phyloP scores from a whole-genome alignment of 1,140 invertebrate genomes.

The Drosophila sp. region DNA sequence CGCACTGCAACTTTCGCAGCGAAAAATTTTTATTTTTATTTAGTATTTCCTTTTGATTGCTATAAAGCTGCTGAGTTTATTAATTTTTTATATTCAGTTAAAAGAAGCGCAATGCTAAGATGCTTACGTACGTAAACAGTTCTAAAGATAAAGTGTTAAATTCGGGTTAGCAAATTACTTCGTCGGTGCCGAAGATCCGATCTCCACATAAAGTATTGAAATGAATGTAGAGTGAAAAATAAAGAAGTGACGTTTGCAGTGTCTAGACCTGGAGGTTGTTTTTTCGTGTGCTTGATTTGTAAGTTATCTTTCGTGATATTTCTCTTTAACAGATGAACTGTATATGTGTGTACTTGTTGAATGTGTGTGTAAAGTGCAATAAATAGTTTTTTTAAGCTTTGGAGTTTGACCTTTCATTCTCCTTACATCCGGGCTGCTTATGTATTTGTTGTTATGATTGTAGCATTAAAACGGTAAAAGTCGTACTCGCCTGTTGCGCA shows the following conservation, averaged over 20 bases:
- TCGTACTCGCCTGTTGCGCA: constrained; percentile 47
- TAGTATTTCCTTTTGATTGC: constrained; percentile 37
- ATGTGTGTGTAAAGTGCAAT: constrained; percentile 14
- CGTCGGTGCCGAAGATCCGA: constrained; percentile 39
- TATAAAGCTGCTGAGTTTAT: constrained; percentile 31
- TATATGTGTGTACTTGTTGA: constrained; percentile 14
- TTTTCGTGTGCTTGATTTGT: constrained; percentile 50
- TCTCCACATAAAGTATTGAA: constrained; percentile 52
- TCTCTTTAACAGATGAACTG: constrained; percentile 23
- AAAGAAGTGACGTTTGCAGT: constrained; percentile 62
- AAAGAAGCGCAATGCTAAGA: constrained; percentile 12
- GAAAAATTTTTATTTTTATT: constrained; percentile 52
- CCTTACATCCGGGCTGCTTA: constrained; percentile 28
- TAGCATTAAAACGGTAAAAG: constrained; percentile 42
- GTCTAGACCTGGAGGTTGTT: constrained; percentile 49
- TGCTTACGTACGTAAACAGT: neutral
- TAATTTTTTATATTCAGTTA: constrained; percentile 8
- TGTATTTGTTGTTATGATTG: constrained; percentile 39
- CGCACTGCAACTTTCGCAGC: constrained; percentile 43
- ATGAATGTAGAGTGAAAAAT: constrained; percentile 54
- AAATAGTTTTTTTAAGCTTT: constrained; percentile 28
- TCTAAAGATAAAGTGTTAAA: constrained; percentile 9
- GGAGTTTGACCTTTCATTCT: constrained; percentile 50
- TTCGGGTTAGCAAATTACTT: constrained; percentile 11
- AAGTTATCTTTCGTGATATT: constrained; percentile 46